Base-by-base conservation (phyloP, 2,113 vertebrate species). In the Thryonomys swinderianus region DNA sequence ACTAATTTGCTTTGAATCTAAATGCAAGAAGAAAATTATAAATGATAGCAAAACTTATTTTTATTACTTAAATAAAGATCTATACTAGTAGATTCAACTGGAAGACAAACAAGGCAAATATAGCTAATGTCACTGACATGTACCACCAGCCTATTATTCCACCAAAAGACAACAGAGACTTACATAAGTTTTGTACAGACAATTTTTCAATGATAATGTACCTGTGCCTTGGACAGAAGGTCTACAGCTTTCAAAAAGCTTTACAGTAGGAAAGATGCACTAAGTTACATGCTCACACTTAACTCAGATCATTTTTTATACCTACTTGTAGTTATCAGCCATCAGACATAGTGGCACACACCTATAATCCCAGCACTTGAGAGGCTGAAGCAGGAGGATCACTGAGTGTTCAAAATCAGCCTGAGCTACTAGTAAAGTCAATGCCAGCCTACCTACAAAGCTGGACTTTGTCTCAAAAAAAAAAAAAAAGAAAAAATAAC, bases 1-100 rank as follows among this genome's bases (percentile, higher is more conserved):
- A 90, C 92, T 74, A 92, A 57, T 61, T 62, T 90, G 45, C 21
- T 91, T 88, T 85, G 32, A 92, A 34, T 88, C 21, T 64, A 42
- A 23, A 79, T 32, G 32, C 14, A 45, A 18, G 17, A 55, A 55
- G 10, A 81, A 85, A 67, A 66, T 48, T 64, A 20, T 25, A 7
- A 88, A 59, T 23, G 17, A 80, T 4, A 45, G 17, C 42, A 69
- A 90, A 90, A 85, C 21, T 57, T 51, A 40, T 16, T 83, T 84
- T 78, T 37, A 73, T 74, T 85, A 88, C 67, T 11, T 83, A 80
- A 85, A 34, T 45, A 2, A 69, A 92, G 48, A 67, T 89, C 34
- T 67, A 23, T 30, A 57, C 27, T 17, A 88, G 7, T 27, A 57
- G 7, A 80, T 71, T 17, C 30, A 51, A 14, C 57, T 32, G 90